Evolutionary conservation across 2,888 invertebrate genomes (phyloP).

Genomic region (Drosophila yooni): DNA sequence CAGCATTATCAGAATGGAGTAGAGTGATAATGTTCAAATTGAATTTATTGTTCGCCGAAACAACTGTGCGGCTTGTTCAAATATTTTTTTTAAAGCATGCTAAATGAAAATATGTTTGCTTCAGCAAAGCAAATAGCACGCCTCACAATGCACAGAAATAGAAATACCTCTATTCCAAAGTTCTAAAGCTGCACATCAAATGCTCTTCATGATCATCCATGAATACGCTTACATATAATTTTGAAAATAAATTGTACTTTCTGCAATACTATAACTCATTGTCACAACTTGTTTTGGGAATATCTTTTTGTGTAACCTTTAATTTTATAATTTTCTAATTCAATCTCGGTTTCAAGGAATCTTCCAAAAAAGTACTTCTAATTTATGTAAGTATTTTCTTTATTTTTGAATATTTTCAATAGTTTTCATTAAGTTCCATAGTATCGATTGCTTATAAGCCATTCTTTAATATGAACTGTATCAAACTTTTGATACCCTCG

Average conservation of each 20-base stretch:
- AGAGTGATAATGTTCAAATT: slow-evolving; percentile 72
- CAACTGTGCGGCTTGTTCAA: slow-evolving; percentile 78
- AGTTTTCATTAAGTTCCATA: neutral
- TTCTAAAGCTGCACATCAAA: slow-evolving; percentile 8
- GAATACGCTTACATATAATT: neutral
- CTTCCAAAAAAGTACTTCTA: neutral
- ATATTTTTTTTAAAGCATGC: slow-evolving; percentile 76
- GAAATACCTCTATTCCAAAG: slow-evolving; percentile 22
- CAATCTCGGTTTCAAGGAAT: neutral
- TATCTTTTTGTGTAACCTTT: neutral
- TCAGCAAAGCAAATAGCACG: slow-evolving; percentile 71
- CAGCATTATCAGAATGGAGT: slow-evolving; percentile 59
- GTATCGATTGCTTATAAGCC: neutral
- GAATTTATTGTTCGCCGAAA: slow-evolving; percentile 73
- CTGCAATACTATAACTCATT: neutral
- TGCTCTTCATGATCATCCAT: slow-evolving; percentile 32
- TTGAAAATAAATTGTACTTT: neutral
- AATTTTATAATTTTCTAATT: neutral
- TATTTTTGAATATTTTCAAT: neutral
- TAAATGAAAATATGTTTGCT: slow-evolving; percentile 75
- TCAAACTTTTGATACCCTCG: slow-evolving; percentile 20
- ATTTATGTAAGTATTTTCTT: neutral
- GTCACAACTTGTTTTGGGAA: neutral
- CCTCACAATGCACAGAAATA: slow-evolving; percentile 66
- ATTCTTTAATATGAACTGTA: neutral